Base-by-base conservation (phyloP, 2,797 vertebrate species). In the Hoplostethus mediterraneus region DNA sequence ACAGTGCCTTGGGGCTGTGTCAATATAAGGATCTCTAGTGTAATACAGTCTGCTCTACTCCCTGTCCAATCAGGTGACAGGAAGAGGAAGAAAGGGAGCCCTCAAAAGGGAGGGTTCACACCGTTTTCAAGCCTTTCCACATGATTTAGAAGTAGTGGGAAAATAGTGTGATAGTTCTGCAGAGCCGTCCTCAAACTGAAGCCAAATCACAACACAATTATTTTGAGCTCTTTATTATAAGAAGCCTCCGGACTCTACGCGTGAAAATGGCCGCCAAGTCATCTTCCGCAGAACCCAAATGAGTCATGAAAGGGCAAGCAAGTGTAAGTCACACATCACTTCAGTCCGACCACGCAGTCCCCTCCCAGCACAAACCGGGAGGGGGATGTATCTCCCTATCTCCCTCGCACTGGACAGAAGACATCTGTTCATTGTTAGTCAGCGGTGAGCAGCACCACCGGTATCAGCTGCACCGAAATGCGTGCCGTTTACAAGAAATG, bases 371-470 rank as follows among this genome's bases (percentile, higher is more conserved):
- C 64, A 63, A 71, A 60, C 69, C 17, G 51, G 60, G 58, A 73
- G 89, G 80, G 83, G 69, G 21, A 21, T 21, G 73, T 79, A 44
- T 47, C 56, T 73, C 64, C 66, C 53, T 81, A 63, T 73, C 79
- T 80, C 61, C 61, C 69, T 77, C 40, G 14, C 77, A n/a, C 84
- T 57, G 66, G 86, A 88, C 65, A 71, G 11, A 62, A 88, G 71
- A 90, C 90, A 94, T 93, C 89, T 92, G 92, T 82, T 94, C 84
- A 90, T 89, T 90, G 90, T 93, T 91, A 91, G 61, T 63, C 78
- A 68, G 67, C 17, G 48, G 47, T 30, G 86, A 79, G 80, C 60
- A 63, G 82, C 77, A 75, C 51, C 51, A 6, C 68, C 71, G 73
- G 44, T 89, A 85, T 92, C 85, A 80, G 2, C 89, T 83, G 25